These are phyloP conservation scores for Fistularia commersonii DNA, from an alignment of 2,797 vertebrate species.

Conservation along the genomic window DNA sequence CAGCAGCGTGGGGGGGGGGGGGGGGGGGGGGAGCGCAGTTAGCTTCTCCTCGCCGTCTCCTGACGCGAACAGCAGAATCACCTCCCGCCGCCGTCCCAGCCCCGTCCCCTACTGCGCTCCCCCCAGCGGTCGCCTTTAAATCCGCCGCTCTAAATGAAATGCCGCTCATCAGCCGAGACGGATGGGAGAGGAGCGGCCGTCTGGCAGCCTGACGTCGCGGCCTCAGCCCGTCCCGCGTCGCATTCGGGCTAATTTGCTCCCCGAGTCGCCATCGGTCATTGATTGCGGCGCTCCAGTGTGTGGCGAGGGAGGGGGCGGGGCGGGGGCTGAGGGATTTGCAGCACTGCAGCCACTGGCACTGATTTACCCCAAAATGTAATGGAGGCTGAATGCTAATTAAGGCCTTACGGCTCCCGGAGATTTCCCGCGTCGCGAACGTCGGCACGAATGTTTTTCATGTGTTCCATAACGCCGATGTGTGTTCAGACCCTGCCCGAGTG, in stretches of 20 bases:
- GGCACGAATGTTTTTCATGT: neutral
- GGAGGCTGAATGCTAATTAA: constrained; percentile 7
- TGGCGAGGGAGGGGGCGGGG: neutral
- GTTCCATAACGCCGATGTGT: neutral
- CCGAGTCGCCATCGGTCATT: constrained; percentile 54
- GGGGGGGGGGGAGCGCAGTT: constrained; percentile 5
- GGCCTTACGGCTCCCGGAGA: neutral
- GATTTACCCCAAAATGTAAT: constrained; percentile 30
- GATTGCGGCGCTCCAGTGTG: constrained; percentile 50
- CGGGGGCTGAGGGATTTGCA: constrained; percentile 19
- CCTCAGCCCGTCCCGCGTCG: constrained; percentile 20
- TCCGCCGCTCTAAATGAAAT: constrained; percentile 15
- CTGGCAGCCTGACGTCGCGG: constrained; percentile 26
- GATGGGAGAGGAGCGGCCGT: constrained; percentile 26
- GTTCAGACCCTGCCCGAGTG: constrained; percentile 92
- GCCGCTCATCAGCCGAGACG: constrained; percentile 24
- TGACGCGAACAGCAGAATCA: constrained; percentile 13
- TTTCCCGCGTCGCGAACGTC: neutral
- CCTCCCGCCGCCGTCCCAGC: constrained; percentile 8
- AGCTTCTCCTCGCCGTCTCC: neutral
- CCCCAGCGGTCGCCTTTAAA: constrained; percentile 11
- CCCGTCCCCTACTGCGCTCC: constrained; percentile 7
- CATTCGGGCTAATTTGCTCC: constrained; percentile 60
- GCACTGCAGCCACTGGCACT: constrained; percentile 37
- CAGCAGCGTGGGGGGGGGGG: too few species aligned